phyloP scores from a whole-genome alignment of 2,888 invertebrate species.

The Campaea margaritaria region DNA sequence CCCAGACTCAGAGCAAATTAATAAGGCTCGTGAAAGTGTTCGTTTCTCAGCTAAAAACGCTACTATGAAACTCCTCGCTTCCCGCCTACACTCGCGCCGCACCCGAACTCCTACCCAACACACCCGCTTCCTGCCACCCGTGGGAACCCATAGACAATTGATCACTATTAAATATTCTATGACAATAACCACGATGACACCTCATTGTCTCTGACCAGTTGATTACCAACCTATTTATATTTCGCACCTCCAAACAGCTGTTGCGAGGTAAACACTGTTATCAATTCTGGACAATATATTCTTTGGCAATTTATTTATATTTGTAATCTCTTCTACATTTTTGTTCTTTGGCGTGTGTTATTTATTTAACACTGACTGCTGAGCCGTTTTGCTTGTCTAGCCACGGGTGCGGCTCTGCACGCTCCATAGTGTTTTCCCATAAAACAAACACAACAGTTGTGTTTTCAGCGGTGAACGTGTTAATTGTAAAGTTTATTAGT shows the following conservation, averaged over 20 bases:
- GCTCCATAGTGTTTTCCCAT: too few relatives aligned
- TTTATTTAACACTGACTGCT: too few relatives aligned
- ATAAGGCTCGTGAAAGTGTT: too few relatives aligned
- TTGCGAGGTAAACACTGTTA: slow-evolving; percentile 5
- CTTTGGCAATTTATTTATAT: background rate
- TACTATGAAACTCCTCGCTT: background rate
- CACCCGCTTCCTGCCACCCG: slow-evolving; percentile 59
- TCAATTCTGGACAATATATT: background rate
- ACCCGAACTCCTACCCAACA: slow-evolving; percentile 33
- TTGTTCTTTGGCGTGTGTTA: background rate
- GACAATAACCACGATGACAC: slow-evolving; percentile 34
- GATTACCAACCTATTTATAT: slow-evolving; percentile 31
- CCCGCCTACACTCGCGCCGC: slow-evolving; percentile 30
- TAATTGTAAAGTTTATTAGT: too few relatives aligned
- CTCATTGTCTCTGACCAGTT: slow-evolving; percentile 29
- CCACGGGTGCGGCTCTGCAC: too few relatives aligned
- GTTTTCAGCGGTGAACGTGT: too few relatives aligned
- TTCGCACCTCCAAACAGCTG: slow-evolving; percentile 34
- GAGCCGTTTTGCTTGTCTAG: too few relatives aligned
- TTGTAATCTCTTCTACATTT: background rate
- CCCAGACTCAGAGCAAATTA: too few relatives aligned
- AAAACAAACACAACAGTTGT: too few relatives aligned
- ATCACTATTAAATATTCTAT: too few relatives aligned
- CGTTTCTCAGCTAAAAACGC: too few relatives aligned
- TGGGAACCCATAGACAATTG: slow-evolving; percentile 52